A percentile compares a stretch with the other conserved stretches of the same genome.
These are phyloP conservation scores for Drosophila equinoxialis DNA, from an alignment of 1,140 invertebrate species.

Conservation along the genomic window DNA sequence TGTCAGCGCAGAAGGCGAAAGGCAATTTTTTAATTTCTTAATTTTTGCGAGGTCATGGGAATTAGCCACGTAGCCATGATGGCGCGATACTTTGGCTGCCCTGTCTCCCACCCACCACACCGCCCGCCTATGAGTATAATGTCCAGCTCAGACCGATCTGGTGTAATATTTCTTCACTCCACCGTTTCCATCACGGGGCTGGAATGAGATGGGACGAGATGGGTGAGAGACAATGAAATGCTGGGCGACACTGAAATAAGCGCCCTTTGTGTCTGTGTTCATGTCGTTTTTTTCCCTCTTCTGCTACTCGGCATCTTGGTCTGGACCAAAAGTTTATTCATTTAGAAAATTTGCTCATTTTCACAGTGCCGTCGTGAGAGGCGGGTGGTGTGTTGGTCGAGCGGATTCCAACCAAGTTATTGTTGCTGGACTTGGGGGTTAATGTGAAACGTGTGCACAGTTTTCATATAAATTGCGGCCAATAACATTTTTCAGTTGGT, in stretches of 20 bases:
- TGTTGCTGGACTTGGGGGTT: slow-evolving; percentile 53
- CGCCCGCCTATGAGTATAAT: background rate
- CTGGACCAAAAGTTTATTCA: slow-evolving; percentile 73
- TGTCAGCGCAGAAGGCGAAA: slow-evolving; percentile 63
- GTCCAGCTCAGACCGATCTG: slow-evolving; percentile 23
- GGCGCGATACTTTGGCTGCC: slow-evolving; percentile 45
- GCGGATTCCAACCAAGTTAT: slow-evolving; percentile 55
- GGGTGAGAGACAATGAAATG: slow-evolving; percentile 45
- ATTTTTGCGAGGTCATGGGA: slow-evolving; percentile 80
- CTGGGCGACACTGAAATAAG: slow-evolving; percentile 36
- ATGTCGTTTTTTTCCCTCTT: slow-evolving; percentile 25
- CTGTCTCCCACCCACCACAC: slow-evolving; percentile 5
- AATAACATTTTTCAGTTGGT: slow-evolving; percentile 81
- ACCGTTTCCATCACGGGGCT: slow-evolving; percentile 21
- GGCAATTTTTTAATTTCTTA: slow-evolving; percentile 82
- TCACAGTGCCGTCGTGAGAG: slow-evolving; percentile 47
- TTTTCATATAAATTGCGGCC: slow-evolving; percentile 81
- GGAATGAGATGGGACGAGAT: background rate
- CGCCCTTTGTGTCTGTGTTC: slow-evolving; percentile 27
- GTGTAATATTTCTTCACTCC: slow-evolving; percentile 24
- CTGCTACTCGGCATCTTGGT: slow-evolving; percentile 29
- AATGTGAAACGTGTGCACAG: slow-evolving; percentile 78
- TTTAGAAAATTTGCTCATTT: slow-evolving; percentile 77
- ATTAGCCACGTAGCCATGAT: slow-evolving; percentile 67
- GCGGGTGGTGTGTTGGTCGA: slow-evolving; percentile 20